These are phyloP conservation scores for Thalassaphorura encarpata DNA, from an alignment of 1,140 invertebrate species.

Conservation along the genomic window DNA sequence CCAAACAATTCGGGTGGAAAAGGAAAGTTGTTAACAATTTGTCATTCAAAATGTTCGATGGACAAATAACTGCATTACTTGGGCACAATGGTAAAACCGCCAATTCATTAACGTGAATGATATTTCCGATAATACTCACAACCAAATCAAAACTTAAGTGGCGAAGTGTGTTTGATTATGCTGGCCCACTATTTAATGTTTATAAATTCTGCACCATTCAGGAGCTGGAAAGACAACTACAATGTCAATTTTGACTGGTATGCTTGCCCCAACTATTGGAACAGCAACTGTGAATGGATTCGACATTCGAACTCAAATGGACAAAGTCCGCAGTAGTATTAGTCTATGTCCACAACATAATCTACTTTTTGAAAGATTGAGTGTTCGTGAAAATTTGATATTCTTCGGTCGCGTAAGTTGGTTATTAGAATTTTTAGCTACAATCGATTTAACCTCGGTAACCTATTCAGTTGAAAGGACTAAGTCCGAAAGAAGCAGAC, in stretches of 20 bases:
- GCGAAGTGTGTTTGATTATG: too few species aligned
- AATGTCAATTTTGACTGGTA: conserved; percentile 34
- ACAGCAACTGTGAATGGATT: conserved; percentile 54
- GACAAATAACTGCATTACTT: conserved; percentile 49
- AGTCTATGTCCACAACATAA: conserved; percentile 93
- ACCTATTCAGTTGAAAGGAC: background rate
- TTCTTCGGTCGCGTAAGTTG: conserved; percentile 61
- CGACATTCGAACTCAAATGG: conserved; percentile 51
- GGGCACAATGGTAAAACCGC: too few species aligned
- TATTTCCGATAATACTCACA: too few species aligned
- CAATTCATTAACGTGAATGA: too few species aligned
- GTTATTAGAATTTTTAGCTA: background rate
- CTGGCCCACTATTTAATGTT: too few species aligned
- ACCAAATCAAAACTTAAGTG: too few species aligned
- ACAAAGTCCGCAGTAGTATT: conserved; percentile 52
- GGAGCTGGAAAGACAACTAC: conserved; percentile 48
- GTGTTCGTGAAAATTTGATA: conserved; percentile 75
- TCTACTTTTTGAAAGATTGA: conserved; percentile 80
- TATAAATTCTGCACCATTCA: conserved; percentile 18
- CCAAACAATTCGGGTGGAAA: background rate
- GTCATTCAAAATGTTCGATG: conserved; percentile 46
- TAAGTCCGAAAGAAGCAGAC: background rate
- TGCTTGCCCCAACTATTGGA: conserved; percentile 51
- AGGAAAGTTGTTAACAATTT: conserved; percentile 12
- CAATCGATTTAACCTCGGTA: background rate